Conservation (phyloP, 2,888 invertebrate species). For the Ennomos erosarius region DNA sequence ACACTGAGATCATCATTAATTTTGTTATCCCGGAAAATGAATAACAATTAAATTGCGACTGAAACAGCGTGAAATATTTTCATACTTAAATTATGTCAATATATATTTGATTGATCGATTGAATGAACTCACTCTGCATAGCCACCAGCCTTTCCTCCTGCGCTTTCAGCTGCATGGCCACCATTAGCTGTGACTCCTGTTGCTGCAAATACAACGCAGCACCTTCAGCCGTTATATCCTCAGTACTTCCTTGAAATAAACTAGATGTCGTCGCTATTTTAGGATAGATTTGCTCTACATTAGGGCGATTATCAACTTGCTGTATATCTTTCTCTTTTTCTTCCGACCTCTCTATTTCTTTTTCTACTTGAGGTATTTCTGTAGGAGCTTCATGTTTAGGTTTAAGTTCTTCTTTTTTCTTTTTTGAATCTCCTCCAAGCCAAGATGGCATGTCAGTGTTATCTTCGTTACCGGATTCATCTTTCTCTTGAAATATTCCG, state of each 20-base stretch:
- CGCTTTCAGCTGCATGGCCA: slow-evolving; percentile 86
- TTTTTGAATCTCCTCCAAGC: slow-evolving; percentile 66
- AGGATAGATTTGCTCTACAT: slow-evolving; percentile 37
- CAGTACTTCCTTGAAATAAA: slow-evolving; percentile 55
- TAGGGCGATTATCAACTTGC: slow-evolving; percentile 13
- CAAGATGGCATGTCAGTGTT: slow-evolving; percentile 73
- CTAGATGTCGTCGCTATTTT: slow-evolving; percentile 35
- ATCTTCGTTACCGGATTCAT: slow-evolving; percentile 55
- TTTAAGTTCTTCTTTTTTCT: slow-evolving; percentile 58
- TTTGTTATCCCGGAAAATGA: too few species aligned
- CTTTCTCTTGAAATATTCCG: slow-evolving; percentile 73
- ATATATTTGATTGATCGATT: too few species aligned
- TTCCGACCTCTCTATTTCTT: slow-evolving; percentile 36
- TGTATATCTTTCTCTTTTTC: slow-evolving; percentile 36
- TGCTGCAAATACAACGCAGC: slow-evolving; percentile 85
- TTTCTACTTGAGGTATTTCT: slow-evolving; percentile 37
- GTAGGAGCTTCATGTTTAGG: slow-evolving; percentile 34
- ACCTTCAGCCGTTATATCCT: slow-evolving; percentile 82
- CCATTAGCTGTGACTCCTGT: slow-evolving; percentile 86
- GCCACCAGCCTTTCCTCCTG: slow-evolving; percentile 86
- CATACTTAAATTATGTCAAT: too few species aligned
- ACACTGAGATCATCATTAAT: too few species aligned
- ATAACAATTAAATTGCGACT: too few species aligned
- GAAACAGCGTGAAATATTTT: neutral
- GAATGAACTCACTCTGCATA: slow-evolving; percentile 77